Evolutionary conservation across 2,888 invertebrate species (phyloP), one percentile per base, ranked within the genome.

Genomic region (Odontomyia ornata): DNA sequence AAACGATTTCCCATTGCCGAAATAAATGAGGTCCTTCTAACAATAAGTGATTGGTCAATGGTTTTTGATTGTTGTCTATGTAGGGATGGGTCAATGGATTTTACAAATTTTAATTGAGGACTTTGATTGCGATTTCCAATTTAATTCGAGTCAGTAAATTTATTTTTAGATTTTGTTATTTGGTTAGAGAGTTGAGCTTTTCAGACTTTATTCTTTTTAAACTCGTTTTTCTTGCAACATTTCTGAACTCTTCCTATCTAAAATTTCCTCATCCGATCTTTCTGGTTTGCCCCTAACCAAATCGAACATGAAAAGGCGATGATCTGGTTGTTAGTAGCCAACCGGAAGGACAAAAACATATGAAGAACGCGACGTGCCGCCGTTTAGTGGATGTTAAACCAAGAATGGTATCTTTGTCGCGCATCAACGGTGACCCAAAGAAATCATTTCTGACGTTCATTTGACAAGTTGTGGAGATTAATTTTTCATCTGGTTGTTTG

Each of bases 381-480:
- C 5, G 36, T 9, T 36, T 36, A 36, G 9, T 9, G 3, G 9
- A 36, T 9, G 36, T 25, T 15, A 23, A 1, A 47, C 11, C 15
- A 15, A 30, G 23, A 73, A 57, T 23, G 0, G 73, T 73, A 60
- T 73, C 73, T 73, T 73, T 73, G 57, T 73, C 75, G 64, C 75
- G 28, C 43, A 75, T 75, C 75, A 72, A 64, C 46, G 15, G 36
- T 15, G 64, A 75, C 21, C 47, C 47, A 64, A 64, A 46, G 64
- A 79, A 78, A 75, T 77, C 60, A 73, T 76, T 77, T 76, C 80
- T 82, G 83, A 83, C 83, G 81, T 84, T 84, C 83, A 84, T 83
- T 83, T 84, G 83, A 83, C 84, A 83, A 83, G 80, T 80, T 82
- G 77, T 83, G 73, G 82, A 82, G 83, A 83, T 83, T 84, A 83